Percentiles rank a stretch among this genome's conserved stretches.
Evolutionary conservation across 2,888 invertebrate species (phyloP).

Genomic region (Epistrophe eligans): DNA sequence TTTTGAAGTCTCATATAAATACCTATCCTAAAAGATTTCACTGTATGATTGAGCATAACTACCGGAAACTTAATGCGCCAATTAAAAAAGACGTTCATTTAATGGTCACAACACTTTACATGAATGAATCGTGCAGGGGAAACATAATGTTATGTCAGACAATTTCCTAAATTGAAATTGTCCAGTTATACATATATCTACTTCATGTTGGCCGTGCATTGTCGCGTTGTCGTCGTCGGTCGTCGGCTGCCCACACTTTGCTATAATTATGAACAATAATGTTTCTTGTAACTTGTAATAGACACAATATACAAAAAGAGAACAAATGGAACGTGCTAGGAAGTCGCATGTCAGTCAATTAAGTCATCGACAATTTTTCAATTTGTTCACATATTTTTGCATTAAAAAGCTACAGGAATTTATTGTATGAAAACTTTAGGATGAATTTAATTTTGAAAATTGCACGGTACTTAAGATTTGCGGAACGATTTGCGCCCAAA

Average conservation of each 20-base stretch:
- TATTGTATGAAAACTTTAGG: no score
- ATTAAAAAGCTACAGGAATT: neutral
- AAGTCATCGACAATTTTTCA: conserved; percentile 39
- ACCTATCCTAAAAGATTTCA: neutral
- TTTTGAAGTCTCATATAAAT: neutral
- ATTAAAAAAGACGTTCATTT: conserved; percentile 29
- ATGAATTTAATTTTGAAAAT: no score
- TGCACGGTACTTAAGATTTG: no score
- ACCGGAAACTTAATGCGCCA: conserved; percentile 19
- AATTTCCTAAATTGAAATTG: conserved; percentile 46
- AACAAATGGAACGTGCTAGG: conserved; percentile 37
- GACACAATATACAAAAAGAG: conserved; percentile 17
- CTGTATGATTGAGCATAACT: neutral
- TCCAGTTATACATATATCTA: conserved; percentile 9
- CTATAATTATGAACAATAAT: conserved; percentile 23
- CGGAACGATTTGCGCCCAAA: no score
- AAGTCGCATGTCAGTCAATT: conserved; percentile 48
- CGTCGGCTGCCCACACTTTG: conserved; percentile 9
- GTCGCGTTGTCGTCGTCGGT: no score
- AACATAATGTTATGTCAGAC: conserved; percentile 32
- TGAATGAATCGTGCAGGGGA: conserved; percentile 11
- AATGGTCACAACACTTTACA: neutral
- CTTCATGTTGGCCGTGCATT: neutral
- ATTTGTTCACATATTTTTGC: conserved; percentile 28
- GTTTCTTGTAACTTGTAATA: conserved; percentile 2